A percentile compares a stretch with the other conserved stretches of the same genome.
Conservation (phyloP, 2,888 invertebrate genomes). For the Drosophila neonasuta region DNA sequence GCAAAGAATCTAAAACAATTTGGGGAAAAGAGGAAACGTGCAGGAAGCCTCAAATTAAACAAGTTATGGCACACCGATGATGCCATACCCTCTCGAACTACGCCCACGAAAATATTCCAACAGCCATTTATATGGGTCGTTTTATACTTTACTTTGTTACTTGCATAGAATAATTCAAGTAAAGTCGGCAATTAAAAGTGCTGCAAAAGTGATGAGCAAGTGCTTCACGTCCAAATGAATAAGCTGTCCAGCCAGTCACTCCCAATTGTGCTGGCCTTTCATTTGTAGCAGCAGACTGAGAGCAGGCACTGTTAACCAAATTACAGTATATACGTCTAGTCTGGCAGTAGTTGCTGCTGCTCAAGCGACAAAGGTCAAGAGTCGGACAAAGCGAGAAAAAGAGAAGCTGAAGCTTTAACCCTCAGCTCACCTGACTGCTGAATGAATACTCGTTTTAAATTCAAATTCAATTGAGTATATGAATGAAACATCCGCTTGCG, state of each 20-base stretch:
- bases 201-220: slow-evolving; percentile 15
- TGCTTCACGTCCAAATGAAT: slow-evolving; percentile 21
- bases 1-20: slow-evolving; percentile 65
- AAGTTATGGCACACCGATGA: slow-evolving; percentile 48
- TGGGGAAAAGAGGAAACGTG: slow-evolving; percentile 53
- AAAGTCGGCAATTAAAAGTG: neutral
- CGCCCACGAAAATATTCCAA: neutral
- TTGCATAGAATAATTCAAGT: neutral
- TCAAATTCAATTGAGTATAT: slow-evolving; percentile 12
- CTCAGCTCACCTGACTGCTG: slow-evolving; percentile 23
- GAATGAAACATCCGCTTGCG: neutral
- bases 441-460: slow-evolving; percentile 22
- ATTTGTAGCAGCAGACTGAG: slow-evolving; percentile 48
- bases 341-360: slow-evolving; percentile 12
- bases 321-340: slow-evolving; percentile 28
- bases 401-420: slow-evolving; percentile 20
- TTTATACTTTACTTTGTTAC: neutral
- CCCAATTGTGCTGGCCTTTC: slow-evolving; percentile 56
- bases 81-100: slow-evolving; percentile 23
- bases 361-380: slow-evolving; percentile 44
- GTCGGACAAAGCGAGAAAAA: slow-evolving; percentile 29
- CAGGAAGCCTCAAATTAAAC: slow-evolving; percentile 55
- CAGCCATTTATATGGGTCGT: neutral
- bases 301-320: slow-evolving; percentile 42
- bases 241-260: slow-evolving; percentile 33